These are phyloP conservation scores for Piscicola geometra DNA, from an alignment of 2,888 invertebrate genomes.

Conservation along the genomic window DNA sequence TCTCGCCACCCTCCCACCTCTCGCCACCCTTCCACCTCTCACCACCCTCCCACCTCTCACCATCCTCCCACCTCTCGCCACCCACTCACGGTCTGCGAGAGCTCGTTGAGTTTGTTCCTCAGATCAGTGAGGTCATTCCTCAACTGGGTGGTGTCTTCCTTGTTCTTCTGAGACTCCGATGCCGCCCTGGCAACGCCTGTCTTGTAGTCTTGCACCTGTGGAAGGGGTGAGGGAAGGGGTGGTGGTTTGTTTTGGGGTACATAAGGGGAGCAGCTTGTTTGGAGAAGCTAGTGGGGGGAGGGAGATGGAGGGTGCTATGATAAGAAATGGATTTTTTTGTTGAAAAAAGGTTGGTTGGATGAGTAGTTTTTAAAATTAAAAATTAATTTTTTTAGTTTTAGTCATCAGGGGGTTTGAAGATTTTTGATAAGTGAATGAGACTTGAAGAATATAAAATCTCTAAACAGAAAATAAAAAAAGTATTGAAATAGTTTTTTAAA, in stretches of 20 bases:
- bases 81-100: constrained; percentile 57
- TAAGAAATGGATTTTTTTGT: too few relatives aligned
- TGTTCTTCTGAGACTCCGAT: constrained; percentile 57
- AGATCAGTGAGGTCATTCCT: constrained; percentile 56
- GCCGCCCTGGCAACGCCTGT: constrained; percentile 57
- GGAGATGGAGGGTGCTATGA: not conserved
- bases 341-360: too few relatives aligned
- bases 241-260: not conserved
- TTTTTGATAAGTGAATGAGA: too few relatives aligned
- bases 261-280: not conserved
- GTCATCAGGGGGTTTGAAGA: too few relatives aligned
- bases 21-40: not conserved
- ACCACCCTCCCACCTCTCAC: not conserved
- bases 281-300: not conserved
- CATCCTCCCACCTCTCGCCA: not conserved
- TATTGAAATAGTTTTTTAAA: too few relatives aligned
- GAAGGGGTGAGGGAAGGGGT: not conserved
- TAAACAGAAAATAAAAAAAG: too few relatives aligned
- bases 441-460: too few relatives aligned
- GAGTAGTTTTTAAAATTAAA: too few relatives aligned
- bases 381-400: too few relatives aligned
- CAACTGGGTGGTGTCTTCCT: constrained; percentile 58
- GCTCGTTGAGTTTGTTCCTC: constrained; percentile 57
- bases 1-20: not conserved
- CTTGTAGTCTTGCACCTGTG: constrained; percentile 58